Evolutionary conservation across 1,140 invertebrate species (phyloP).

Genomic region (Ridgeia piscesae): DNA sequence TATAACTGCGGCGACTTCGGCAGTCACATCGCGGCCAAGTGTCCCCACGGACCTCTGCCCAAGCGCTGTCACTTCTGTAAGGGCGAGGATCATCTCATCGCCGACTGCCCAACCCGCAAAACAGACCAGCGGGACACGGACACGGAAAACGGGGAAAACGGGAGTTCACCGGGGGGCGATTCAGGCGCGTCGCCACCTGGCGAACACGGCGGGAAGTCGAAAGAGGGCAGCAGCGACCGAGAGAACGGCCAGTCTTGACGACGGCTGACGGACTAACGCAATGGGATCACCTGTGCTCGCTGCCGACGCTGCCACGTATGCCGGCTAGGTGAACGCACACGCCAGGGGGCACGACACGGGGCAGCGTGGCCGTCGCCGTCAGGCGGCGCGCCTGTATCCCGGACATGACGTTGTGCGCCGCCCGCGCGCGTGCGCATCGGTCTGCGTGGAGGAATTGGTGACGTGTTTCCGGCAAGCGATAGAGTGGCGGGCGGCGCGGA

Average conservation of each 20-base stretch:
- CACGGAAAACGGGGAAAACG: neutral
- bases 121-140: slow-evolving; percentile 19
- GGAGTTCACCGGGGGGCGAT: neutral
- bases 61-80: slow-evolving; percentile 88
- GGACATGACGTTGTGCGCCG: neutral
- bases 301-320: neutral
- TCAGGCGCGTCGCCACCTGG: neutral
- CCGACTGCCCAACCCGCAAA: slow-evolving; percentile 72
- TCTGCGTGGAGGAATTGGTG: neutral
- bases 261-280: neutral
- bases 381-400: neutral
- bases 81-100: slow-evolving; percentile 80
- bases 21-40: slow-evolving; percentile 87
- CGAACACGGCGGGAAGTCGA: neutral
- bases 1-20: slow-evolving; percentile 90
- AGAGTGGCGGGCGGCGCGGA: neutral
- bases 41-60: slow-evolving; percentile 79
- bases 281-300: neutral
- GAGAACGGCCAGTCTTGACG: neutral
- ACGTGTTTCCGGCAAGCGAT: neutral
- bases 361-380: neutral
- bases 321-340: neutral
- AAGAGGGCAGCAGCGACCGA: neutral
- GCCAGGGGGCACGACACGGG: neutral
- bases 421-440: neutral